Base-by-base conservation (phyloP, 2,888 invertebrate species). In the Trilocha varians region DNA sequence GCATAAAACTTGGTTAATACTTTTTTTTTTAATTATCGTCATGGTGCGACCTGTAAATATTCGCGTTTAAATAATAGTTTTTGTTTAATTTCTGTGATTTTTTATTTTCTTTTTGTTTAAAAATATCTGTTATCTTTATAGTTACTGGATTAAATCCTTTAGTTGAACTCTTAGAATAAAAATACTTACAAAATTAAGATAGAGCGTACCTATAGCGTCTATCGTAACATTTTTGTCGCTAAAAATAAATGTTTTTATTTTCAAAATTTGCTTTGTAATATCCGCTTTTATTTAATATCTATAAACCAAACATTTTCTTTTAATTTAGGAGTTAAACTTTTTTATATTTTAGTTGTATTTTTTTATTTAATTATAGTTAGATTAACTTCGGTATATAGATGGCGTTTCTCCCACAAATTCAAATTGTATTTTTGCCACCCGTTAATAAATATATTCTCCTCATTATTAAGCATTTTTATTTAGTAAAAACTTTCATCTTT, bases 91-190 rank as follows among this genome's bases (percentile, higher is more conserved):
- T 77, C 78, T 82, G 82, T 84, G 82, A 80, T 84, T 79, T 67
- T 68, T 62, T 65, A 64, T 56, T 50, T 59, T 67, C 61, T 64
- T 66, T 63, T 71, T 69, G n/a, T n/a, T n/a, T n/a, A n/a, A n/a
- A n/a, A n/a, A n/a, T n/a, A n/a, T n/a, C 58, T 66, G 53, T 54
- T 56, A 41, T 64, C 50, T 68, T 61, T 65, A 59, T 71, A 65
- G 61, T 68, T 75, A 72, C 65, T 66, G 78, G 78, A 84, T 82
- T 43, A 60, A 69, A 80, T 82, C 78, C 77, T 61, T 54, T 76
- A 75, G 73, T 65, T 66, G 51, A 57, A 63, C 61, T 74, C 74
- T 80, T 25, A 25, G 25, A 25, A 25, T 25, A 25, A 2, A 50
- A 44, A 43, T 42, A n/a, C n/a, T n/a, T n/a, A n/a, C n/a, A n/a